These are phyloP conservation scores for Apotomis turbidana DNA, from an alignment of 2,888 invertebrate species.

Conservation along the genomic window DNA sequence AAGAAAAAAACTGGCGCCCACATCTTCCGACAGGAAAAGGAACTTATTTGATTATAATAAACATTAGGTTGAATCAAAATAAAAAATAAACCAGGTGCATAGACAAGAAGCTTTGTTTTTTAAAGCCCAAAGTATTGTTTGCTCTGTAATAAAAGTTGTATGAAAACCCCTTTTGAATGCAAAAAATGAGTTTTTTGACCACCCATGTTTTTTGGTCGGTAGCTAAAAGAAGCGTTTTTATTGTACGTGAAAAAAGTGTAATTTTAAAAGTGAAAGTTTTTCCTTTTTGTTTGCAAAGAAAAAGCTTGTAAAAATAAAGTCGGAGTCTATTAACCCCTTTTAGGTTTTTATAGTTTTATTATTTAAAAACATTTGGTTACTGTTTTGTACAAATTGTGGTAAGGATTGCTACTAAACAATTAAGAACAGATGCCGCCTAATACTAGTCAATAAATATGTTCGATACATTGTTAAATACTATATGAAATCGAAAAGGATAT, in stretches of 20 bases:
- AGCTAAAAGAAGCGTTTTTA: slow-evolving; percentile 57
- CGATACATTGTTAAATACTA: no score
- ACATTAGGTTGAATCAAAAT: slow-evolving; percentile 72
- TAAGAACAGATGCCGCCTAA: no score
- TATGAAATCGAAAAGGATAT: no score
- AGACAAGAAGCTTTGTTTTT: slow-evolving; percentile 65
- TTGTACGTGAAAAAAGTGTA: slow-evolving; percentile 54
- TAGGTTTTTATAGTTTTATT: not conserved
- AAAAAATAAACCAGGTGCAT: slow-evolving; percentile 73
- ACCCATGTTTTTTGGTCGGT: slow-evolving; percentile 56
- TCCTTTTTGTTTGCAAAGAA: slow-evolving; percentile 46
- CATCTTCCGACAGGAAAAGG: slow-evolving; percentile 80
- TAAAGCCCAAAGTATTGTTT: slow-evolving; percentile 63
- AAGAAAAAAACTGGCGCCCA: slow-evolving; percentile 70
- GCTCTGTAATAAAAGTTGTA: slow-evolving; percentile 66
- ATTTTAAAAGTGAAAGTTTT: slow-evolving; percentile 71
- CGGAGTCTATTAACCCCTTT: slow-evolving; percentile 16
- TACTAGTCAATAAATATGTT: no score
- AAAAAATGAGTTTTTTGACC: slow-evolving; percentile 55
- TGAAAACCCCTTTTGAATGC: slow-evolving; percentile 62
- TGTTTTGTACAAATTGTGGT: no score
- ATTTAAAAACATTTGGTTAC: no score
- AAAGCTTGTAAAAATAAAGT: slow-evolving; percentile 43
- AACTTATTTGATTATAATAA: slow-evolving; percentile 82
- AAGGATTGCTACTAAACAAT: no score